Percentiles rank a stretch among this genome's conserved stretches.
These are phyloP conservation scores for Silvanus unidentatus DNA, from an alignment of 2,888 invertebrate species.

Conservation along the genomic window DNA sequence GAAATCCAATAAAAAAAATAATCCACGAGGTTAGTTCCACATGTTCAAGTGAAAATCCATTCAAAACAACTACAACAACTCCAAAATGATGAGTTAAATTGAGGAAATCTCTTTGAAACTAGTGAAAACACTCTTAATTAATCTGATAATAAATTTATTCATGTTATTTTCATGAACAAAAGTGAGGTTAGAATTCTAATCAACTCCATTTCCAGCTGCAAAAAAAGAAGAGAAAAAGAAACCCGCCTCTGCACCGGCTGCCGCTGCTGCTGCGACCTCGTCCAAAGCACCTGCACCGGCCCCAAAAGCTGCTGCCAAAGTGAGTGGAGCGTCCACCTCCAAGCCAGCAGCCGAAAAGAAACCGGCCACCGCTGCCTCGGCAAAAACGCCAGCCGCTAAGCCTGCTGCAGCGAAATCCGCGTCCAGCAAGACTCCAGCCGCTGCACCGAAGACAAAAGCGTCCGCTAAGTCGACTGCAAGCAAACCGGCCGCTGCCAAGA, in stretches of 20 bases:
- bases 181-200: neutral
- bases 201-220: slow-evolving; percentile 32
- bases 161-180: neutral
- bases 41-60: slow-evolving; percentile 8
- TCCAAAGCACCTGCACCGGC: slow-evolving; percentile 37
- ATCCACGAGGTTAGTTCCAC: slow-evolving; percentile 30
- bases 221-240: slow-evolving; percentile 53
- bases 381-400: slow-evolving; percentile 29
- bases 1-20: neutral
- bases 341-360: slow-evolving; percentile 10
- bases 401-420: slow-evolving; percentile 21
- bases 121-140: slow-evolving; percentile 27
- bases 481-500: slow-evolving; percentile 15
- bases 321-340: slow-evolving; percentile 37
- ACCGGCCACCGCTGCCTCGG: slow-evolving; percentile 23
- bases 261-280: slow-evolving; percentile 42
- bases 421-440: slow-evolving; percentile 15
- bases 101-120: slow-evolving; percentile 57
- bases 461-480: slow-evolving; percentile 19
- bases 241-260: slow-evolving; percentile 42
- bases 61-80: neutral
- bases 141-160: slow-evolving; percentile 22
- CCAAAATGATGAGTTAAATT: slow-evolving; percentile 45
- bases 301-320: slow-evolving; percentile 48
- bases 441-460: slow-evolving; percentile 34